These are phyloP conservation scores for Nycteola revayana DNA, from an alignment of 2,888 invertebrate species.

Conservation along the genomic window DNA sequence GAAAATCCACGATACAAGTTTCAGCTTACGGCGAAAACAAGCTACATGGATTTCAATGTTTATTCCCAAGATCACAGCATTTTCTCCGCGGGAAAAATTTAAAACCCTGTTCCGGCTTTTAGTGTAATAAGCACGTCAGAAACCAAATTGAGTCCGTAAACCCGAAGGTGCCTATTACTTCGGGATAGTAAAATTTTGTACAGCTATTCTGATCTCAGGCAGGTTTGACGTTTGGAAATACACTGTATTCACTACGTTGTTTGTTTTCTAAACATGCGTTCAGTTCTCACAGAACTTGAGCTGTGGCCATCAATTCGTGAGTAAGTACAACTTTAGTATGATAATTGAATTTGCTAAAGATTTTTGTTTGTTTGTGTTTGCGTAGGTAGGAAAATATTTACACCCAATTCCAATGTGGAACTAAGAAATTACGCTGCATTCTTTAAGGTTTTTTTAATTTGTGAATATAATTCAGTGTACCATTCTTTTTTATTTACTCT, in stretches of 20 bases:
- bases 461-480: no score
- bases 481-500: no score
- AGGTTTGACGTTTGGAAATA: constrained; percentile 26
- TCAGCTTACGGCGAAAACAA: not conserved
- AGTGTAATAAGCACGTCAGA: constrained; percentile 29
- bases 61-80: not conserved
- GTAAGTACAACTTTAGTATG: constrained; percentile 8
- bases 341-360: constrained; percentile 15
- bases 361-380: constrained; percentile 3
- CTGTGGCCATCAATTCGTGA: constrained; percentile 7
- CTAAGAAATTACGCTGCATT: no score
- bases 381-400: constrained; percentile 1
- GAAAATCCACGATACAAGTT: not conserved
- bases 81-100: constrained; percentile 4
- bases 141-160: constrained; percentile 38
- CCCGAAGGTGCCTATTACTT: constrained; percentile 21
- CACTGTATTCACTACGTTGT: not conserved
- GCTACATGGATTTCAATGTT: not conserved
- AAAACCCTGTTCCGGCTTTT: constrained; percentile 5
- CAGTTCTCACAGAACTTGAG: constrained; percentile 20
- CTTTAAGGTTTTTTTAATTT: no score
- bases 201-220: constrained; percentile 33
- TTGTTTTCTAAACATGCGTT: no score
- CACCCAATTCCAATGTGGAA: no score
- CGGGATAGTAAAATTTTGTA: constrained; percentile 30